These are phyloP conservation scores for Rhinella marina DNA, from an alignment of 2,797 vertebrate species.

Conservation along the genomic window DNA sequence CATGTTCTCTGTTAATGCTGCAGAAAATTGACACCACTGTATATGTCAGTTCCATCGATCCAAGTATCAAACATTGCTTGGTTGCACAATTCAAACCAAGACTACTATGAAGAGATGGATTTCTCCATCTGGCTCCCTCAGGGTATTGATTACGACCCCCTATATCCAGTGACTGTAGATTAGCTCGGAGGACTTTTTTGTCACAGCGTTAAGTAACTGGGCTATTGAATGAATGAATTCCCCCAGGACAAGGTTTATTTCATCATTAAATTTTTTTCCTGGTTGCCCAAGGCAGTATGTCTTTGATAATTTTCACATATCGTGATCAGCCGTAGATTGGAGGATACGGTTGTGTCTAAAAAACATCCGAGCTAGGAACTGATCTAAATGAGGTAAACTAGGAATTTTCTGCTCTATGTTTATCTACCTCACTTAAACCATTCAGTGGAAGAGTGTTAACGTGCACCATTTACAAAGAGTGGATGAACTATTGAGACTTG, in stretches of 20 bases:
- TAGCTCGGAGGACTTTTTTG: background rate
- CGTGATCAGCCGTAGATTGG: background rate
- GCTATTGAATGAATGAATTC: background rate
- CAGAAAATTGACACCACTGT: conserved; percentile 30
- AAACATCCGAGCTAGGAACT: conserved; percentile 12
- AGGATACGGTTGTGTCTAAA: background rate
- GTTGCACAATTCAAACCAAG: conserved; percentile 11
- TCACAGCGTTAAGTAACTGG: background rate
- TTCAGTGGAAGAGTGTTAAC: background rate
- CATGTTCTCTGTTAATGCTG: conserved; percentile 4
- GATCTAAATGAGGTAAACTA: conserved; percentile 22
- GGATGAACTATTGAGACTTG: background rate
- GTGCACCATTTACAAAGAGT: background rate
- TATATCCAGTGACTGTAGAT: background rate
- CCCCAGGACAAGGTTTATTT: background rate
- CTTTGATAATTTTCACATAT: background rate
- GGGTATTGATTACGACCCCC: conserved; percentile 24
- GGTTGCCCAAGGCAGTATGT: background rate
- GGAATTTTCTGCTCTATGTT: background rate
- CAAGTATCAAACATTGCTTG: conserved; percentile 32
- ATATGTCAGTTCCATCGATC: conserved; percentile 49
- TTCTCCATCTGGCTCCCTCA: conserved; percentile 32
- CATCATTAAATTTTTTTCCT: background rate
- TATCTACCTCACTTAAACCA: conserved; percentile 2
- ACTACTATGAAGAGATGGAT: conserved; percentile 16